phyloP scores from a whole-genome alignment of 2,113 vertebrate species.

The Corythornis vintsioides region DNA sequence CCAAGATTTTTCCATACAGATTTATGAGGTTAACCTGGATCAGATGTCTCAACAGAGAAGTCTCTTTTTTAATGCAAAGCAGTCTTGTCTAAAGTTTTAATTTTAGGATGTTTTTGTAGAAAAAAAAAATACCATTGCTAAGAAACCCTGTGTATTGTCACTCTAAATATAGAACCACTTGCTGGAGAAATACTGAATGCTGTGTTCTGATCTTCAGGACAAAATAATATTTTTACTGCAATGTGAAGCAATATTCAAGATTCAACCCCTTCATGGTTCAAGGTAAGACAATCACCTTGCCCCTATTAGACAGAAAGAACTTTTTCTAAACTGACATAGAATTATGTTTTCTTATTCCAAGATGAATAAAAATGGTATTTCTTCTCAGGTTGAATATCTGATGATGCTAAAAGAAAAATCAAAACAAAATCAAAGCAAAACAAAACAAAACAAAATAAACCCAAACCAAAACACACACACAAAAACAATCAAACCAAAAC shows the following conservation, averaged over 20 bases:
- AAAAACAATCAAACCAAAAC: not conserved
- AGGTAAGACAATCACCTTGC: constrained; percentile 1
- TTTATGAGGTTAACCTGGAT: not conserved
- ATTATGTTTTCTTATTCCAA: not conserved
- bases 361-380: not conserved
- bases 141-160: not conserved
- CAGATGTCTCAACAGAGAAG: not conserved
- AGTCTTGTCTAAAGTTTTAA: not conserved
- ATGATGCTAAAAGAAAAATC: not conserved
- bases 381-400: constrained; percentile 4
- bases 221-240: not conserved
- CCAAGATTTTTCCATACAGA: not conserved
- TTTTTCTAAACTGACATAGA: not conserved
- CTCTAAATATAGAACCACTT: not conserved
- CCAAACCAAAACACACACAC: no score
- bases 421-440: not conserved
- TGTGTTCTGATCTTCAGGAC: not conserved
- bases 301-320: not conserved
- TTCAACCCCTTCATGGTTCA: not conserved
- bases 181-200: not conserved
- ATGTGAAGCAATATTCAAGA: not conserved
- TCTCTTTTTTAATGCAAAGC: not conserved
- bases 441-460: no score
- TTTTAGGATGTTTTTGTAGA: not conserved
- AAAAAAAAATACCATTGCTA: not conserved